Percentiles rank a stretch among this genome's conserved stretches.
phyloP scores from a whole-genome alignment of 2,113 vertebrate genomes.

The Hydrolagus affinis region DNA sequence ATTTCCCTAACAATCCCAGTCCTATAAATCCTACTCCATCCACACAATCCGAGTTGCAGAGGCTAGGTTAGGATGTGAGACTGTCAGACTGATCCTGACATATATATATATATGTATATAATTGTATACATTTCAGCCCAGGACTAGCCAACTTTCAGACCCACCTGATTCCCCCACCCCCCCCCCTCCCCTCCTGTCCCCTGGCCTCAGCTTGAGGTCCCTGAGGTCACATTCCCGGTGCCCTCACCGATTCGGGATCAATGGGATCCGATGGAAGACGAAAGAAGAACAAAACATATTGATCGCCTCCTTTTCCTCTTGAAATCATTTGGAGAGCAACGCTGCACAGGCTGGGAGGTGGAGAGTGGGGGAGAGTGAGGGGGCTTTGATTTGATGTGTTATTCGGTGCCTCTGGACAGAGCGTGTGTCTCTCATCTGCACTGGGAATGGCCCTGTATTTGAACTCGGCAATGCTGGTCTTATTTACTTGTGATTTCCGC shows the following conservation, averaged over 20 bases:
- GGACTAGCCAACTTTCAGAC: constrained; percentile 14
- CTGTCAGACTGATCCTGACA: not conserved
- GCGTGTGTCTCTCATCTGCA: not conserved
- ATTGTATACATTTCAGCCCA: too few relatives aligned
- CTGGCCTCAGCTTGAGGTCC: not conserved
- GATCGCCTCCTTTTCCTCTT: not conserved
- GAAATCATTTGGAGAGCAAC: not conserved
- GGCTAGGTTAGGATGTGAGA: not conserved
- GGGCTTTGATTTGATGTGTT: constrained; percentile 26
- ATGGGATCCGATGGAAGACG: constrained; percentile 6
- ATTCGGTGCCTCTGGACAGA: not conserved
- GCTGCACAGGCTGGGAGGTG: too few relatives aligned
- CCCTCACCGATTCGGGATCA: too few relatives aligned
- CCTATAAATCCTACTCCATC: not conserved
- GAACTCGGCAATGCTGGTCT: constrained; percentile 70
- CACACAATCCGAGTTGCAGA: not conserved
- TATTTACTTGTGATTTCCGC: constrained; percentile 79
- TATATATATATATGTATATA: too few relatives aligned
- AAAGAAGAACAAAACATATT: not conserved
- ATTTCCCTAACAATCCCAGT: not conserved
- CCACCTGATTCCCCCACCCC: not conserved
- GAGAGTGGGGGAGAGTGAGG: not conserved
- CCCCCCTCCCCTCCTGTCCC: too few relatives aligned
- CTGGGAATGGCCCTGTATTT: constrained; percentile 55
- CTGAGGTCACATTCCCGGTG: not conserved